Base-by-base conservation (phyloP, 2,888 invertebrate genomes). In the Apotomis turbidana region DNA sequence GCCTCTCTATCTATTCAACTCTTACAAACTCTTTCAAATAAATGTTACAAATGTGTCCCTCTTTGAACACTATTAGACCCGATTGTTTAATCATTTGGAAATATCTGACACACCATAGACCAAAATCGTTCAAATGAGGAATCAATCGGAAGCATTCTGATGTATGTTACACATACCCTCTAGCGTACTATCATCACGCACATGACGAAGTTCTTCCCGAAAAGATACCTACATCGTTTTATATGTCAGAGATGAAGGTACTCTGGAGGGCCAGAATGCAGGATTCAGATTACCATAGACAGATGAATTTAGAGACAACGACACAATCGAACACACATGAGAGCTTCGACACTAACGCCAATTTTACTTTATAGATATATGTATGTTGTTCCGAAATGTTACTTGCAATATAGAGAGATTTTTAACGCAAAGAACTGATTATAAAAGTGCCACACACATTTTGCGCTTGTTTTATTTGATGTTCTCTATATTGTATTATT, bases 271-370 rank as follows among this genome's bases (percentile, higher is more conserved):
- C 9, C 46, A 75, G 74, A 74, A 60, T 67, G 67, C 72, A 59
- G 3, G 9, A 61, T 67, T 61, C 66, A 57, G 64, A 54, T 69
- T 63, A 70, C 71, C 64, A 55, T 75, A 75, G 61, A 71, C 66
- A 88, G 85, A 86, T 81, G 82, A 87, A 82, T 68, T 79, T 88
- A 90, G 91, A 91, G 91, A 90, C 91, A 92, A 93, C 93, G 93
- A 93, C 92, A 92, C 91, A 79, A 69, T 76, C 77, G 75, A 78
- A 83, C 81, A 71, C 85, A 88, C 87, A 89, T 90, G 86, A 91
- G 91, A 92, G 91, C 93, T 92, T 90, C 83, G 44, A 72, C 72
- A 68, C 68, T 58, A 36, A 72, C 68, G 62, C 58, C 62, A 64
- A 55, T 64, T 46, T 66, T 46, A 46, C 57, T 58, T 68, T 63